These are phyloP conservation scores for Harmothoe impar DNA, from an alignment of 2,888 invertebrate species.

Conservation along the genomic window DNA sequence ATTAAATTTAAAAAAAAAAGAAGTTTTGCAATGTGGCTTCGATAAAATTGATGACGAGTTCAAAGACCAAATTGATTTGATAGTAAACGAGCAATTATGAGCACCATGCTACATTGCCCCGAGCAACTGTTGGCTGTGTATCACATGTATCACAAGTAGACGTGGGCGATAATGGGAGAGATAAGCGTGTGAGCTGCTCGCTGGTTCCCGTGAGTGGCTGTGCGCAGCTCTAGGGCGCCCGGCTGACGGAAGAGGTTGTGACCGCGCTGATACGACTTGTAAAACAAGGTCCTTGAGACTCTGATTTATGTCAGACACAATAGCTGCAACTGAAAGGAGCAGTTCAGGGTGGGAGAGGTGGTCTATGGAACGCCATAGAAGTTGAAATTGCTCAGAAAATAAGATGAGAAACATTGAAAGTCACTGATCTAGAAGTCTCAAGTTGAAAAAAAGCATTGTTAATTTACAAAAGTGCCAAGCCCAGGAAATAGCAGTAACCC, in stretches of 20 bases:
- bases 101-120: neutral
- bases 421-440: too few species aligned
- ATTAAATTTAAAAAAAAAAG: too few species aligned
- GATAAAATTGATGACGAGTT: too few species aligned
- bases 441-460: too few species aligned
- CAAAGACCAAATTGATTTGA: neutral
- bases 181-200: slow-evolving; percentile 12
- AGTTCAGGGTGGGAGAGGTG: neutral
- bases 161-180: neutral
- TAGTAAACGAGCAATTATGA: neutral
- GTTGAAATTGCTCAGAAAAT: too few species aligned
- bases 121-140: neutral
- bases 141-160: slow-evolving; percentile 25
- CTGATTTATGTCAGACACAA: slow-evolving; percentile 55
- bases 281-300: slow-evolving; percentile 49
- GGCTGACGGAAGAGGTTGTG: slow-evolving; percentile 9
- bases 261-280: slow-evolving; percentile 37
- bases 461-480: too few species aligned
- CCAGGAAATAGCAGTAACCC: too few species aligned
- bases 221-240: slow-evolving; percentile 17
- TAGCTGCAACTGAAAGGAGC: neutral
- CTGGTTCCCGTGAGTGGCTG: neutral
- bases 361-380: neutral
- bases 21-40: too few species aligned
- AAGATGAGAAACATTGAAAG: too few species aligned